A percentile compares a stretch with the other conserved stretches of the same genome.
These are phyloP conservation scores for Watersipora subatra DNA, from an alignment of 1,140 invertebrate species.

Conservation along the genomic window DNA sequence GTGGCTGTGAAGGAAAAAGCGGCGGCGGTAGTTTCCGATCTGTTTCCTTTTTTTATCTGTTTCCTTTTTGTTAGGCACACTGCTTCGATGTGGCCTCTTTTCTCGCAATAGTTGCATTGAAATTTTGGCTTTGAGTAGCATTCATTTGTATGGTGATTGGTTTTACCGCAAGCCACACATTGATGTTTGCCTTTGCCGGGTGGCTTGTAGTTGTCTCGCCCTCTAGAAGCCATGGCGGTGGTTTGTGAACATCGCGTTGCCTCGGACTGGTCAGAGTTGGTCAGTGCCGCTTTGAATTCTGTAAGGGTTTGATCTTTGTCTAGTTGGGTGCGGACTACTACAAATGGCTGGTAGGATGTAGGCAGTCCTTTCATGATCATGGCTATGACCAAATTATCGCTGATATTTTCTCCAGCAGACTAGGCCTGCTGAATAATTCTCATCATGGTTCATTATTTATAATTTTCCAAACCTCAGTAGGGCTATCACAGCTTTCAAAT, in stretches of 20 bases:
- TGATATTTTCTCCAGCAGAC: neutral
- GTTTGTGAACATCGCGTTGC: neutral
- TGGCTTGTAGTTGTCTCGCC: neutral
- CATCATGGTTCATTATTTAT: neutral
- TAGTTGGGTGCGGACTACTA: neutral
- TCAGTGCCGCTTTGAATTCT: neutral
- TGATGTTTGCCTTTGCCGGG: neutral
- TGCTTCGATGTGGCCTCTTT: neutral
- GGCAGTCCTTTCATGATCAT: neutral
- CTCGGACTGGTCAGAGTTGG: neutral
- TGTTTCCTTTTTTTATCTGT: neutral
- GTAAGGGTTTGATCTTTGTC: neutral
- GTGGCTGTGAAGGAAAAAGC: neutral
- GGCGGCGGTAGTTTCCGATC: neutral
- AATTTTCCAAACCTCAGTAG: no score
- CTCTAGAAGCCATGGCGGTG: neutral
- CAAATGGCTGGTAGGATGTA: neutral
- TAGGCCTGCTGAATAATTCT: neutral
- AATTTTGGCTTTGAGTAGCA: neutral
- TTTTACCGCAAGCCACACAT: neutral
- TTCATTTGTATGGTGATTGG: neutral
- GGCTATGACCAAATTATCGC: neutral
- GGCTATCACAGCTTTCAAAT: no score
- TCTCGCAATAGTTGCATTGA: neutral
- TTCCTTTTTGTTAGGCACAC: neutral